Conservation (phyloP, 2,113 vertebrate species). For the Ptilonorhynchus violaceus region DNA sequence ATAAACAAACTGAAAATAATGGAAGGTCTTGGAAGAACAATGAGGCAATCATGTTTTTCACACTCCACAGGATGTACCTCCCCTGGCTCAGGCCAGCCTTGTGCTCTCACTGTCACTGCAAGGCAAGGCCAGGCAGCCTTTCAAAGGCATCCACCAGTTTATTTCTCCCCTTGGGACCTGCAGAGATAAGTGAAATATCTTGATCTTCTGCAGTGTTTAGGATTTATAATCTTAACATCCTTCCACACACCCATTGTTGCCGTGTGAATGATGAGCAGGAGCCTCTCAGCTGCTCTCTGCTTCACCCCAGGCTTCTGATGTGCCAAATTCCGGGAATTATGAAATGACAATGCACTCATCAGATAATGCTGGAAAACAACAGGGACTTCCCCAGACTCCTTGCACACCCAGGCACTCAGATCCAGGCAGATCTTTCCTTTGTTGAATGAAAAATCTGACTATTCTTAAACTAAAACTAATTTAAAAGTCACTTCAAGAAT, state of each 20-base stretch:
- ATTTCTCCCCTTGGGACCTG: not conserved
- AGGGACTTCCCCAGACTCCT: not conserved
- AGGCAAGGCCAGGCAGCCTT: not conserved
- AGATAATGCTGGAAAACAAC: constrained; percentile 5
- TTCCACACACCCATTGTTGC: constrained; percentile 18
- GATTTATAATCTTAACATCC: constrained; percentile 51
- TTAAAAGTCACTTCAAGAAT: not conserved
- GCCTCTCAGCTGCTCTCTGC: constrained; percentile 15
- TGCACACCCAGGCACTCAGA: not conserved
- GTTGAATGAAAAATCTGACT: not conserved
- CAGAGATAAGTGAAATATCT: constrained; percentile 46
- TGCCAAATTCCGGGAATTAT: constrained; percentile 59
- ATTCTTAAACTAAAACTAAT: not conserved
- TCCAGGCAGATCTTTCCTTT: not conserved
- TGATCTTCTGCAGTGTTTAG: constrained; percentile 40
- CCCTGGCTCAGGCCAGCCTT: not conserved
- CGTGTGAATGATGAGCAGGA: not conserved
- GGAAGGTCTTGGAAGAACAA: constrained; percentile 34
- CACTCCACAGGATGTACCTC: constrained; percentile 47
- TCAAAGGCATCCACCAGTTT: constrained; percentile 20
- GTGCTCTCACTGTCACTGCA: not conserved
- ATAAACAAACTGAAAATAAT: constrained; percentile 40
- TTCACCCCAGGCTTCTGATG: not conserved
- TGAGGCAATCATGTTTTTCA: constrained; percentile 38
- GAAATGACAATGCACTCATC: constrained; percentile 36